Percentiles rank a stretch among this genome's conserved stretches.
Conservation (phyloP, 1,140 invertebrate species). For the Apis mellifera region Amel_HAv3.1 CM009931.2:15096001-15096500, state of each 20-base stretch:
- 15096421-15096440: not conserved
- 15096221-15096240: not conserved
- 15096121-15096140: not conserved
- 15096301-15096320: slow-evolving; percentile 73
- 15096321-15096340: slow-evolving; percentile 79
- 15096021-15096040: not conserved
- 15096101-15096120: not conserved
- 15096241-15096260: slow-evolving; percentile 72
- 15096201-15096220: not conserved
- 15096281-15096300: slow-evolving; percentile 57
- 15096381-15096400: not conserved
- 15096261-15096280: slow-evolving; percentile 63
- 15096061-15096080: not conserved
- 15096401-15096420: not conserved
- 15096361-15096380: slow-evolving; percentile 44
- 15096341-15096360: slow-evolving; percentile 81
- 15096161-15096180: not conserved
- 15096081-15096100: not conserved
- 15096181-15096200: not conserved
- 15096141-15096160: not conserved
- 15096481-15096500: slow-evolving; percentile 61
- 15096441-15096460: slow-evolving; percentile 1
- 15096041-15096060: too few species aligned
- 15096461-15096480: slow-evolving; percentile 75
- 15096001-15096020: not conserved